These are phyloP conservation scores for Indicator maculatus DNA, from an alignment of 2,113 vertebrate genomes.

Conservation along the genomic window DNA sequence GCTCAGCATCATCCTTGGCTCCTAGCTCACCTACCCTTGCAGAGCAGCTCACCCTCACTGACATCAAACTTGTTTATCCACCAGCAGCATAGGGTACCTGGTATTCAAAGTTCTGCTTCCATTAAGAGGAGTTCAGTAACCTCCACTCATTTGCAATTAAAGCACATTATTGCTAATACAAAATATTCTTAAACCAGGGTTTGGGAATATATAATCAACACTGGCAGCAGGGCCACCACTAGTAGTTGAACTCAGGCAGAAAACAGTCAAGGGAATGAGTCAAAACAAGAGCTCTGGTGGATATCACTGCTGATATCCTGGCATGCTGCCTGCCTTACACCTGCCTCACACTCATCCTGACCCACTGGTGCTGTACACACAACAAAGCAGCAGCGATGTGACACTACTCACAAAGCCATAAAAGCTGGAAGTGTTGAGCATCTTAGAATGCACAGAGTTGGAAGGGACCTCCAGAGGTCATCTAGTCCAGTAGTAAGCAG, in stretches of 20 bases:
- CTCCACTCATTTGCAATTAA: fast-evolving
- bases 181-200: background rate
- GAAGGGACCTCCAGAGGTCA: too few relatives aligned
- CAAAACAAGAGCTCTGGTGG: background rate
- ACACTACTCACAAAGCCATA: background rate
- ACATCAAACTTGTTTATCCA: background rate
- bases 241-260: background rate
- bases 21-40: background rate
- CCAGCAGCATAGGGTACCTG: background rate
- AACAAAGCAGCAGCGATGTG: background rate
- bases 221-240: background rate
- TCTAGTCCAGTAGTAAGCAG: too few relatives aligned
- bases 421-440: background rate
- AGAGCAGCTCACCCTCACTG: background rate
- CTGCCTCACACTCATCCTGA: background rate
- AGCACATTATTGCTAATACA: background rate
- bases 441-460: too few relatives aligned
- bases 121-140: background rate
- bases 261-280: background rate
- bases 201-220: background rate
- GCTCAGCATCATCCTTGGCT: background rate
- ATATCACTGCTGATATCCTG: background rate
- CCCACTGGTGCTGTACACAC: background rate
- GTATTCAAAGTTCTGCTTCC: background rate
- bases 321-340: background rate